Base-by-base conservation (phyloP, 2,113 vertebrate species). In the Chloroceryle aenea region DNA sequence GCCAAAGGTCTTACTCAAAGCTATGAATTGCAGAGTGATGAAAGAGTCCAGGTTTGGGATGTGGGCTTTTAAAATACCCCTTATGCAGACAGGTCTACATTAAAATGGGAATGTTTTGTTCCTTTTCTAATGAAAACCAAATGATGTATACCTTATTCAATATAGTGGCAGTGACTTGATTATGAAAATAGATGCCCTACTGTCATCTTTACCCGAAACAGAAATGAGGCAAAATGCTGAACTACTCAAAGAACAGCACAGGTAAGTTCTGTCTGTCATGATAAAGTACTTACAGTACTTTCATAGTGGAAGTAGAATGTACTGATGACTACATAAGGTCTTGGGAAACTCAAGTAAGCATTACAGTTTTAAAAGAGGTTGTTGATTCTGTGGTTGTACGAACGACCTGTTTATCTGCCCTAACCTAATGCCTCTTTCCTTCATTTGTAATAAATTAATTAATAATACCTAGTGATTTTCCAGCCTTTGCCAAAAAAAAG, bases 131-230 rank as follows among this genome's bases (percentile, higher is more conserved):
- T 72, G 36, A 82, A 58, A 93, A 76, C 34, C 32, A 64, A 92
- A 48, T 59, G 69, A 1, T 47, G 4, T 95, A 9, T 96, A 73
- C 16, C 59, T 91, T 93, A 25, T 63, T 93, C 94, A 84, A 45
- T 92, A 20, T 72, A 99, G 99, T 50, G 98, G 98, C 85, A 99
- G 98, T 91, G 98, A 99, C 97, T 96, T 99, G 75, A 91, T 99
- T 83, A 99, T 99, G 99, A 99, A 99, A 98, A 97, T 99, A 55
- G 99, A 99, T 90, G 98, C 99, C 16, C 98, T 99, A 10, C 89
- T 99, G 47, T 98, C 98, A 2, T 98, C 99, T 58, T 98, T 98
- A 90, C 98, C 98, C 79, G 98, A 98, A 95, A 98, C 83, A 83
- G 98, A 98, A 47, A 62, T 96, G 89, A 98, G 99, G 67, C 98